Percentiles rank a stretch among this genome's conserved stretches.
Conservation (phyloP, 2,113 vertebrate genomes). For the Pelobates fuscus region DNA sequence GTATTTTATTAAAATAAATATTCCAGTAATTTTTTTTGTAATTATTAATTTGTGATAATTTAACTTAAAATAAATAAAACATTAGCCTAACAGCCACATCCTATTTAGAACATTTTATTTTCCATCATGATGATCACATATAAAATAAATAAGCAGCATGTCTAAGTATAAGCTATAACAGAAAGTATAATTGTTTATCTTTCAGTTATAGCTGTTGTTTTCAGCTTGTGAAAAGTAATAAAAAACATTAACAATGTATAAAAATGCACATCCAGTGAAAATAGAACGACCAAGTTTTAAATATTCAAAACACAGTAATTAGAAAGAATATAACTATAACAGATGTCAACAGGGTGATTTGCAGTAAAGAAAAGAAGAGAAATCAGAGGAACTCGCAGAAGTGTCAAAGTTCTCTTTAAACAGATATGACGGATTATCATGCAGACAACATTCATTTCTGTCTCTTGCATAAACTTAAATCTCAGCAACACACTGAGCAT, state of each 20-base stretch:
- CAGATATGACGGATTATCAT: conserved; percentile 21
- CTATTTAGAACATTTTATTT: no score
- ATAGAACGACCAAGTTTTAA: conserved; percentile 9
- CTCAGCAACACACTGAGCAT: conserved; percentile 24
- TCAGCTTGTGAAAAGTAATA: neutral
- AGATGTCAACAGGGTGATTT: conserved; percentile 35
- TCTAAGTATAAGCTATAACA: neutral
- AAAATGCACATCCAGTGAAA: conserved; percentile 5
- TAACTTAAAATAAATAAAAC: no score
- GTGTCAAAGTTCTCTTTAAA: conserved; percentile 12
- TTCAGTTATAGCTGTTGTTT: neutral
- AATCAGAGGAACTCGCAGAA: conserved; percentile 7
- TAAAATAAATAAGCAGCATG: neutral
- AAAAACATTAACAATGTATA: conserved; percentile 12
- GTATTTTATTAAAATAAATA: neutral
- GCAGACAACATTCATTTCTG: conserved; percentile 1
- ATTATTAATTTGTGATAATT: neutral
- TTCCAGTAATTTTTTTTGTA: neutral
- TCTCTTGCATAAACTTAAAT: conserved; percentile 37
- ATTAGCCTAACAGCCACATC: no score
- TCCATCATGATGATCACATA: no score
- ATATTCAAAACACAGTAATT: conserved; percentile 22
- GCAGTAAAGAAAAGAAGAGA: conserved; percentile 7
- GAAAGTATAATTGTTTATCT: neutral
- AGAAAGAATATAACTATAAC: conserved; percentile 11